These are phyloP conservation scores for Ammospiza caudacuta DNA, from an alignment of 2,113 vertebrate species.

Conservation along the genomic window DNA sequence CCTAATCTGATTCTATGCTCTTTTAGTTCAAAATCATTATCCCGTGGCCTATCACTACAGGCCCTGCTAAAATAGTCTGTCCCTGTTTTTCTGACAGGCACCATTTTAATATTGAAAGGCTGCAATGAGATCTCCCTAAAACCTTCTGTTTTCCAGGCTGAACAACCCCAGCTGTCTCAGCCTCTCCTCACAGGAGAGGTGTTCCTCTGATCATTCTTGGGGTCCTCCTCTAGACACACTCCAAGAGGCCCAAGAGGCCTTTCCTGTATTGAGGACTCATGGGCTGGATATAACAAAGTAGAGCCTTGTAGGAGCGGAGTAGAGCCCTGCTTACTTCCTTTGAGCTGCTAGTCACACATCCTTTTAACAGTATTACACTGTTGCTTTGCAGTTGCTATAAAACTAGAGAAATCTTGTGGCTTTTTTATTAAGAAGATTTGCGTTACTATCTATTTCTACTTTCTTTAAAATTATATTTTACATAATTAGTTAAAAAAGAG, in stretches of 20 bases:
- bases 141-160: background rate
- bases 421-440: background rate
- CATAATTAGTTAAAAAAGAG: background rate
- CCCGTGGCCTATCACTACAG: background rate
- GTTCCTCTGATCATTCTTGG: background rate
- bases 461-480: background rate
- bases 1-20: background rate
- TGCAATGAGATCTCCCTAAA: background rate
- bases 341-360: background rate
- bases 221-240: background rate
- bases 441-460: background rate
- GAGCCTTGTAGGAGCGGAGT: background rate
- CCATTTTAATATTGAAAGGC: background rate
- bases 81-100: background rate
- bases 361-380: background rate
- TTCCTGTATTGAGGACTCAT: background rate
- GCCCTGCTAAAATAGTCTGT: background rate
- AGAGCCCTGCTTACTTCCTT: background rate
- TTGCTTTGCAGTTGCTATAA: background rate
- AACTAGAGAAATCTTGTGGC: background rate
- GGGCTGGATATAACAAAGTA: background rate
- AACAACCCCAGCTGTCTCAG: background rate
- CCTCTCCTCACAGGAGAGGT: background rate
- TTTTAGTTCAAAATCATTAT: background rate
- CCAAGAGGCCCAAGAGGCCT: background rate